Base-by-base conservation (phyloP, 2,797 vertebrate genomes). In the Mallotus villosus region DNA sequence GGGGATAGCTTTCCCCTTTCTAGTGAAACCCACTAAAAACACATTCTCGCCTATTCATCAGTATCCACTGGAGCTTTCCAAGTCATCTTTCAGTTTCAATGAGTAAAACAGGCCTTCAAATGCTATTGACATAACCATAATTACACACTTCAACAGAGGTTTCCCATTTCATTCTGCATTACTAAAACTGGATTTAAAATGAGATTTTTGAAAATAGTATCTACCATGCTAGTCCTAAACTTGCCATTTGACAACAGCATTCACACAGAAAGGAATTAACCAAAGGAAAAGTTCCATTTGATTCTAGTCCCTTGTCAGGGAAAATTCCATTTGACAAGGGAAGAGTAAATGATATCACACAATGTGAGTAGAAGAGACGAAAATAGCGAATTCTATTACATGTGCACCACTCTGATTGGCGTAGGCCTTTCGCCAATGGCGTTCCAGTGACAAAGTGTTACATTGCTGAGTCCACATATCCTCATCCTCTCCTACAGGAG, bases 71-170 rank as follows among this genome's bases (percentile, higher is more conserved):
- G 70, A 74, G 69, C 55, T 78, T 78, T 37, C 75, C 49, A 59
- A 57, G 70, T 75, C 55, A 74, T 77, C 76, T 74, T 60, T 67
- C 1, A 74, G 67, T 73, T 61, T 60, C 74, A 70, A 29, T 46
- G 64, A 60, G 75, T 77, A 68, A 76, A 86, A 75, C 60, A 49
- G 71, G 34, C 63, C 73, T 70, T 19, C 37, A 71, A 67, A 74
- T 21, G 77, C 74, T 76, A 84, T 84, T 85, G 84, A 81, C 29
- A 14, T 62, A 61, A 75, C 78, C 82, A 86, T 83, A 85, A 80
- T 79, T 80, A 72, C 69, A 80, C 72, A 78, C 67, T 74, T 87
- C 83, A 81, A 17, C 79, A 86, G 88, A 77, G 74, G 76, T 32
- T 68, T 51, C 34, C 66, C 71, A 77, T 84, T 82, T 85, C 79